Evolutionary conservation across 2,797 vertebrate genomes (phyloP).

Genomic region (Vultur gryphus): DNA sequence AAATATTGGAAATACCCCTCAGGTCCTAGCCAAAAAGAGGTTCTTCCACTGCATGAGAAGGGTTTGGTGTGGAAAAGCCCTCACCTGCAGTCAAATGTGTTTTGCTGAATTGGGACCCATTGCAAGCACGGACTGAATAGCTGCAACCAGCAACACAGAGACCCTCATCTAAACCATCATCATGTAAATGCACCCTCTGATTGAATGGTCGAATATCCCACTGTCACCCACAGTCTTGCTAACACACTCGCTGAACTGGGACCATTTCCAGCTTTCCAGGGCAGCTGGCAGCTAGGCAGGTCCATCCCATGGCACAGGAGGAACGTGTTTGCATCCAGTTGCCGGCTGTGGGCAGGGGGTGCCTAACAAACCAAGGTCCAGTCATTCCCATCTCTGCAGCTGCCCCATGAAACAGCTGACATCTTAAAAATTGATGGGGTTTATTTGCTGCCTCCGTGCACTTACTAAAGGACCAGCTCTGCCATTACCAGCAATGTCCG

Average conservation of each 20-base stretch:
- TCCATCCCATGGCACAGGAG: rapidly evolving
- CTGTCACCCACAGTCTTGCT: neutral
- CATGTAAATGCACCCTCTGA: neutral
- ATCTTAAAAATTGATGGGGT: conserved; percentile 21
- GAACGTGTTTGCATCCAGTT: neutral
- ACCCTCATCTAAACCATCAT: neutral
- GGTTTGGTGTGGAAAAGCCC: neutral
- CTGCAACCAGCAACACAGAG: neutral
- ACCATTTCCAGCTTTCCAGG: neutral
- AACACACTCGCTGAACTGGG: neutral
- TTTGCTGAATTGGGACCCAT: neutral
- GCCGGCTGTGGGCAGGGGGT: neutral
- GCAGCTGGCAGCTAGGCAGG: neutral
- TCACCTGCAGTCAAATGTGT: neutral
- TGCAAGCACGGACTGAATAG: neutral
- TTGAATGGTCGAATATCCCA: neutral
- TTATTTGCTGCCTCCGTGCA: neutral
- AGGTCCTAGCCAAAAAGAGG: neutral
- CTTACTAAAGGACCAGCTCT: neutral
- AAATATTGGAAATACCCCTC: neutral
- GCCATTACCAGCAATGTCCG: neutral
- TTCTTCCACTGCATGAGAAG: neutral
- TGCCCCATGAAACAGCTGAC: neutral
- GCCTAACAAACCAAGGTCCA: neutral
- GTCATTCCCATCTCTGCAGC: neutral